These are phyloP conservation scores for Takifugu rubripes DNA, from an alignment of 2,797 vertebrate species.

Conservation along the genomic window DNA sequence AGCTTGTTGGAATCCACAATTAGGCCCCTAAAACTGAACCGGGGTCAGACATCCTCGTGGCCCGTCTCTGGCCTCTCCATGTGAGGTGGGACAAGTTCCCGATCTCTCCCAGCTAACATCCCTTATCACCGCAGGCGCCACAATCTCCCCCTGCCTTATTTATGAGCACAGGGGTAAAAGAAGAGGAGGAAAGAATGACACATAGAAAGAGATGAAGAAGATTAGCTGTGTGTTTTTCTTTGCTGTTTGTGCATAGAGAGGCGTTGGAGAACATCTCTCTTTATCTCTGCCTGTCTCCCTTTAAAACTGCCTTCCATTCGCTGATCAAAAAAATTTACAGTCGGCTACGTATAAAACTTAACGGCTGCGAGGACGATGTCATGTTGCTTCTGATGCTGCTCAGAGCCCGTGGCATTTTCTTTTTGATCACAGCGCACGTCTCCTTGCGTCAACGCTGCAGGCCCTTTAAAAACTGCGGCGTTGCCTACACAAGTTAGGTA, in stretches of 20 bases:
- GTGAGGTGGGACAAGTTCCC: constrained; percentile 37
- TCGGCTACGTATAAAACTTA: constrained; percentile 12
- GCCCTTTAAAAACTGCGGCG: constrained; percentile 1
- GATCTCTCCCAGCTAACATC: constrained; percentile 39
- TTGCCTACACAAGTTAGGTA: constrained; percentile 38
- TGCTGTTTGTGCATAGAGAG: constrained; percentile 15
- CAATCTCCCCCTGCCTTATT: constrained; percentile 61
- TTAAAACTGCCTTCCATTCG: constrained; percentile 1
- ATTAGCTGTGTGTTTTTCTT: background rate
- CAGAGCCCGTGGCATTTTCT: constrained; percentile 11
- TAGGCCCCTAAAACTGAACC: background rate
- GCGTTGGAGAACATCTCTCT: constrained; percentile 33
- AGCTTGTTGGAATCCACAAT: background rate
- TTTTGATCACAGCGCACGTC: constrained; percentile 10
- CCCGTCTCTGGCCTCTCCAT: constrained; percentile 27
- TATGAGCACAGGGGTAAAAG: constrained; percentile 42
- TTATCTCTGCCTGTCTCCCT: too few relatives aligned
- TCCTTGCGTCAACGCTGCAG: constrained; percentile 17
- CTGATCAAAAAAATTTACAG: constrained; percentile 26
- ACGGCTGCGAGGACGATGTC: background rate
- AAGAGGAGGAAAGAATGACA: background rate
- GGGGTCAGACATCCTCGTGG: background rate
- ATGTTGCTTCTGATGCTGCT: constrained; percentile 7
- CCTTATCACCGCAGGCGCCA: constrained; percentile 49
- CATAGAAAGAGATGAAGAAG: constrained; percentile 2